These are phyloP conservation scores for Hydractinia symbiolongicarpus DNA, from an alignment of 30 jellyfish, hydroid and myxozoan genomes.

Conservation along the genomic window DNA sequence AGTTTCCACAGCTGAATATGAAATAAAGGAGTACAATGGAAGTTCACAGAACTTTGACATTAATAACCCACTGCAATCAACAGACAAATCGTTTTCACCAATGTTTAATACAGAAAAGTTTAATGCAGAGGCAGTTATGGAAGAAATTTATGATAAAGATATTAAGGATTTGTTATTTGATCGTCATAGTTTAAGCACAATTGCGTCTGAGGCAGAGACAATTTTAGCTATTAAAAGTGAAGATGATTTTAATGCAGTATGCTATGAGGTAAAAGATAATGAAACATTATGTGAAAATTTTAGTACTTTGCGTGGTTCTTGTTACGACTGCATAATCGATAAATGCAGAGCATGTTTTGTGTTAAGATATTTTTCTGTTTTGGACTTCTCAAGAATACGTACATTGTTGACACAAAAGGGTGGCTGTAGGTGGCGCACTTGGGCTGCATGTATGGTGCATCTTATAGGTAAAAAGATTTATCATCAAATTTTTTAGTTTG, in stretches of 20 bases:
- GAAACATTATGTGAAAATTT: conserved; percentile 24
- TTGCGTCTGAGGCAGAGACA: conserved; percentile 8
- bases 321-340: conserved; percentile 66
- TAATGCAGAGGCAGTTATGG: too few relatives aligned
- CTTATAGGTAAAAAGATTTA: conserved; percentile 46
- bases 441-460: conserved; percentile 72
- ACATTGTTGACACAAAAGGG: conserved; percentile 62
- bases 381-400: conserved; percentile 60
- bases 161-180: not conserved
- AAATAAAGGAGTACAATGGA: too few relatives aligned
- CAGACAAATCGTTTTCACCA: not conserved
- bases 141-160: too few relatives aligned
- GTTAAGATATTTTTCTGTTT: conserved; percentile 54
- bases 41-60: not conserved
- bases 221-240: not conserved
- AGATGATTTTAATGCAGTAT: not conserved
- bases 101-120: not conserved
- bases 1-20: not conserved
- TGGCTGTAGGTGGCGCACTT: conserved; percentile 96
- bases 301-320: not conserved
- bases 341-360: conserved; percentile 86
- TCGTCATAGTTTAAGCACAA: conserved; percentile 7
- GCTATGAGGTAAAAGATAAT: not conserved
- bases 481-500: too few relatives aligned
- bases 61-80: not conserved